Evolutionary conservation across 1,140 invertebrate genomes (phyloP), one percentile per base, ranked within the genome.

Genomic region (Vollenhovia emeryi): DNA sequence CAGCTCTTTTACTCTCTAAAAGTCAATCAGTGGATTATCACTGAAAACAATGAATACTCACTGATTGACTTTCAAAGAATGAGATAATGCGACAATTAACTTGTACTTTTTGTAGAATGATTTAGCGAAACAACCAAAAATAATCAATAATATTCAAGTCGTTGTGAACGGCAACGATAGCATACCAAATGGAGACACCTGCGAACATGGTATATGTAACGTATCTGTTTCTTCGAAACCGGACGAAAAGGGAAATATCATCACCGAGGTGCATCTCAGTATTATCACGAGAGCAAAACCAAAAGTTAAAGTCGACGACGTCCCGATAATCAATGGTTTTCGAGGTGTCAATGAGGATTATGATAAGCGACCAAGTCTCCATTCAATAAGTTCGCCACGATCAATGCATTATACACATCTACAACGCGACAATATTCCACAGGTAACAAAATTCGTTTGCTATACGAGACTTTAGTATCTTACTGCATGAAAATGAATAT

Each of bases 311-410:
- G 55, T 85, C 2, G 71, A 85, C 7, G 91, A 92, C 24, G 71
- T 92, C 36, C 91, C 92, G 9, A 73, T 92, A 5, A 87, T 92
- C 50, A 86, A 89, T 9, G 86, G 92, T 43, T 24, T 89, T 68
- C 86, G 78, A 24, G 90, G 88, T n/a, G 6, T 79, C 9, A 62
- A 40, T 74, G 24, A 76, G 15, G 30, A 84, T 8, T n/a, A 13
- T 2, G 9, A 36, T 9, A 43, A 59, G 6, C 40, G 27, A 15
- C 45, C 71, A n/a, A 30, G 21, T 33, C 52, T 83, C 69, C 45
- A 45, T 59, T 36, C 30, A 27, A 18, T 57, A 24, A 36, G 73
- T 59, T 36, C 52, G 5, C 18, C n/a, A 62, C 24, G 85, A 43
- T 50, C 60, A 27, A 45, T 43, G 21, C 36, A 66, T n/a, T n/a